Percentiles rank a stretch among this genome's conserved stretches.
These are phyloP conservation scores for Meganola albula DNA, from an alignment of 2,888 invertebrate genomes.

Conservation along the genomic window DNA sequence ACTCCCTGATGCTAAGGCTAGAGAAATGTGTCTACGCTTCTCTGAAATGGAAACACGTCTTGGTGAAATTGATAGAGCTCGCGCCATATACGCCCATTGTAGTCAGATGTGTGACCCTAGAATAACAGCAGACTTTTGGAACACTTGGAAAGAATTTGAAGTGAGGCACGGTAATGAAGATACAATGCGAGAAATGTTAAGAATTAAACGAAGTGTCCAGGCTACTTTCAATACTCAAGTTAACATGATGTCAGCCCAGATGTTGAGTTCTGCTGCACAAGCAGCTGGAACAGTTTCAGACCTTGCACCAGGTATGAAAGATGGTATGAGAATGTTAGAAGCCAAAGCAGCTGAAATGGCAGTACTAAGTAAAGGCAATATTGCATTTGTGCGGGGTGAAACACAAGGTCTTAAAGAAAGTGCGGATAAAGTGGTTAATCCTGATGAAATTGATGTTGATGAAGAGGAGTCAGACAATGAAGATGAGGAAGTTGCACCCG, in stretches of 20 bases:
- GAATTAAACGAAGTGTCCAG: conserved; percentile 98
- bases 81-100: conserved; percentile 98
- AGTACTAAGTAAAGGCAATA: conserved; percentile 77
- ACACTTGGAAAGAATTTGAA: conserved; percentile 99
- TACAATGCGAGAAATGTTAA: conserved; percentile 98
- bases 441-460: conserved; percentile 92
- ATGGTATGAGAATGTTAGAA: conserved; percentile 93
- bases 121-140: conserved; percentile 97
- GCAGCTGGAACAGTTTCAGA: conserved; percentile 83
- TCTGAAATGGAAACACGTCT: conserved; percentile 98
- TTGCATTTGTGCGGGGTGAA: conserved; percentile 92
- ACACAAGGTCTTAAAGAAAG: conserved; percentile 85
- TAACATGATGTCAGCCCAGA: conserved; percentile 99
- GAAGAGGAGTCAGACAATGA: conserved; percentile 83
- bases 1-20: conserved; percentile 91
- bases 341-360: conserved; percentile 87
- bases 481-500: conserved; percentile 81
- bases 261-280: conserved; percentile 87
- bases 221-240: conserved; percentile 98
- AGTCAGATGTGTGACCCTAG: conserved; percentile 99
- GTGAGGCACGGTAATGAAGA: conserved; percentile 99
- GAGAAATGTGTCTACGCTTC: conserved; percentile 97
- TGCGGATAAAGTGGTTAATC: conserved; percentile 85
- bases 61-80: conserved; percentile 97
- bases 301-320: conserved; percentile 85